Evolutionary conservation across 2,888 invertebrate species (phyloP).

Genomic region (Yponomeuta malinellus): DNA sequence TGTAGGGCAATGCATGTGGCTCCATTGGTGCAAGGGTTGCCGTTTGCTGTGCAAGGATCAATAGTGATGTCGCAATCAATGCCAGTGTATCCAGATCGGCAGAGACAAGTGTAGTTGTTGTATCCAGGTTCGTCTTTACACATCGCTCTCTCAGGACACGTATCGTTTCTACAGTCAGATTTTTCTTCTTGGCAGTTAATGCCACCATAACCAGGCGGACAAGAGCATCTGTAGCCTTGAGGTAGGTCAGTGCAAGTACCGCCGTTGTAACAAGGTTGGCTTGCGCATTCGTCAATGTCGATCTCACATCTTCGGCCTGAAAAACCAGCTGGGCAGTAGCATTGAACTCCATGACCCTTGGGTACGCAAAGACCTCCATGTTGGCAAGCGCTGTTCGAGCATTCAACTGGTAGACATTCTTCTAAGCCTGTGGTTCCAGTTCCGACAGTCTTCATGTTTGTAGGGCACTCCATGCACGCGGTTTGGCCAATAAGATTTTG

Average conservation of each 20-base stretch:
- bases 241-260: conserved; percentile 94
- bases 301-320: conserved; percentile 95
- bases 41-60: conserved; percentile 91
- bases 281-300: conserved; percentile 96
- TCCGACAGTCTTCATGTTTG: conserved; percentile 90
- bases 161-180: conserved; percentile 90
- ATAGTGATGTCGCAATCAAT: conserved; percentile 94
- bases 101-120: conserved; percentile 93
- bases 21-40: conserved; percentile 93
- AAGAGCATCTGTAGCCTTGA: conserved; percentile 94
- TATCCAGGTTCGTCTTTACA: conserved; percentile 95
- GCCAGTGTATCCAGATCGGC: conserved; percentile 96
- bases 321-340: conserved; percentile 96
- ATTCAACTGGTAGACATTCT: conserved; percentile 91
- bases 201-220: conserved; percentile 91
- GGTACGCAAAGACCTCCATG: conserved; percentile 94
- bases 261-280: conserved; percentile 94
- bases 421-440: conserved; percentile 88
- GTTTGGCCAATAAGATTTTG: conserved; percentile 90
- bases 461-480: conserved; percentile 92
- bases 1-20: conserved; percentile 92
- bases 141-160: conserved; percentile 97
- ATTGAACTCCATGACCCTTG: conserved; percentile 91
- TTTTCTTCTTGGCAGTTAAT: conserved; percentile 96
- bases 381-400: conserved; percentile 90